Conservation (phyloP, 2,888 invertebrate species). For the Ceraclea dissimilis region DNA sequence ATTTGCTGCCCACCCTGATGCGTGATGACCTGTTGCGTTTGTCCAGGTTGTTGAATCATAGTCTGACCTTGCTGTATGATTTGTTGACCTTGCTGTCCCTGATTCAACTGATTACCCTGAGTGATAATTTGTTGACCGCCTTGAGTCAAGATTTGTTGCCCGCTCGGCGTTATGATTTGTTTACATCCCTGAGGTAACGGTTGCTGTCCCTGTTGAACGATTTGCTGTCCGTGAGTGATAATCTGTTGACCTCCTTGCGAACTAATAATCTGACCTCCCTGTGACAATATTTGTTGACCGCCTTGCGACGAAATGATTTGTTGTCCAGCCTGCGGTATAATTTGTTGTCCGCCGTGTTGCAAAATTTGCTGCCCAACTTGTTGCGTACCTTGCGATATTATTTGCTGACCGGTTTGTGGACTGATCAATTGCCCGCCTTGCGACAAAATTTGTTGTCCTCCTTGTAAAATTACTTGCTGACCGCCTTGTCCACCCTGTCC, state of each 20-base stretch:
- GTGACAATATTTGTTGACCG: conserved; percentile 35
- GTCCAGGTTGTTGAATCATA: conserved; percentile 24
- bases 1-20: conserved; percentile 31
- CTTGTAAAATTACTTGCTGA: conserved; percentile 45
- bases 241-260: conserved; percentile 46
- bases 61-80: conserved; percentile 26
- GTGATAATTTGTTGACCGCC: conserved; percentile 38
- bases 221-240: conserved; percentile 43
- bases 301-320: conserved; percentile 27
- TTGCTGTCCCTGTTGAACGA: conserved; percentile 42
- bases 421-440: conserved; percentile 47
- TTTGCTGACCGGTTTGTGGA: conserved; percentile 39
- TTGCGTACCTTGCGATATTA: conserved; percentile 39
- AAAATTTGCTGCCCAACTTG: conserved; percentile 43
- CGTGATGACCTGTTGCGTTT: conserved; percentile 2
- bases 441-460: conserved; percentile 42
- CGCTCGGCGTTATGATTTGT: conserved; percentile 40
- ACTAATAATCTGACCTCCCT: conserved; percentile 38
- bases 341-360: conserved; percentile 44
- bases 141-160: conserved; percentile 29
- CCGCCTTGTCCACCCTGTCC: conserved; percentile 35
- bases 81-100: conserved; percentile 29
- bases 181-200: conserved; percentile 45
- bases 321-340: conserved; percentile 37
- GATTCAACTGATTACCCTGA: conserved; percentile 23